These are phyloP conservation scores for Malthinus flaveolus DNA, from an alignment of 2,888 invertebrate species.

Conservation along the genomic window DNA sequence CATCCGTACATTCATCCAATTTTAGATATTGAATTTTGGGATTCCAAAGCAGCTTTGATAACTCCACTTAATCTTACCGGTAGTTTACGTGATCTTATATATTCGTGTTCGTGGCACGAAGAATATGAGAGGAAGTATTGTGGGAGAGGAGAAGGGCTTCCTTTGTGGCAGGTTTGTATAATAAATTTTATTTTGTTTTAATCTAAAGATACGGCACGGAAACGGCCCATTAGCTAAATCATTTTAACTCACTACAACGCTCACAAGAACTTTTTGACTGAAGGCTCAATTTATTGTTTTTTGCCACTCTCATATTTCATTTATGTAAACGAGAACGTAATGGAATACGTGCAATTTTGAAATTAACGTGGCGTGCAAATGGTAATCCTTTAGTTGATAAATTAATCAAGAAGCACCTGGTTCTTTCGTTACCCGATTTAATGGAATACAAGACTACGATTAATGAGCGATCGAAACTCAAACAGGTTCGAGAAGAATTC, in stretches of 20 bases:
- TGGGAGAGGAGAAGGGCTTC: conserved; percentile 44
- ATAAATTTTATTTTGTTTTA: too few species aligned
- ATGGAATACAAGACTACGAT: too few species aligned
- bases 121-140: conserved; percentile 51
- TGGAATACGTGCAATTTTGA: too few species aligned
- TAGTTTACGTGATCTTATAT: conserved; percentile 87
- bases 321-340: too few species aligned
- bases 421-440: too few species aligned
- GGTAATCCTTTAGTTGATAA: too few species aligned
- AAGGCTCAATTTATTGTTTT: neutral
- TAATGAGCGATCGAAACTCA: neutral
- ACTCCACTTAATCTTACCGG: conserved; percentile 84
- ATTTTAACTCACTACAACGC: neutral
- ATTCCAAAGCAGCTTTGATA: conserved; percentile 70
- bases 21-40: conserved; percentile 79
- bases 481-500: too few species aligned
- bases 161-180: conserved; percentile 44
- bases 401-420: too few species aligned
- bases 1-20: conserved; percentile 94
- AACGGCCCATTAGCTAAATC: neutral
- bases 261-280: neutral
- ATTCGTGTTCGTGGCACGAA: conserved; percentile 65
- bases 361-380: too few species aligned
- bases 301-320: neutral
- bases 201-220: neutral